A percentile compares a stretch with the other conserved stretches of the same genome.
Evolutionary conservation across 2,797 vertebrate species (phyloP).

Genomic region (Clarias laeviceps): DNA sequence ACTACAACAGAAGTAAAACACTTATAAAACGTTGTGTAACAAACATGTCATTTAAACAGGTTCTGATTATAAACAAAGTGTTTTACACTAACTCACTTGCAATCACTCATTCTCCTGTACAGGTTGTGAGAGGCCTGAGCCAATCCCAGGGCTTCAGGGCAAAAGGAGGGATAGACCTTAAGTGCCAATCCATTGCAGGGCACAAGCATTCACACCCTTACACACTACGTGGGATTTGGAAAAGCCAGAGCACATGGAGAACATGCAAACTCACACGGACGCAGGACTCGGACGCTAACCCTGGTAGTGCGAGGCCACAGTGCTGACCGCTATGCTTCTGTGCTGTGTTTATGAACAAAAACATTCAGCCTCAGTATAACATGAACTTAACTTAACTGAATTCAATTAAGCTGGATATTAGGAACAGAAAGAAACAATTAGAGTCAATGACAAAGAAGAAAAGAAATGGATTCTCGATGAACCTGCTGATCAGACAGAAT

Average conservation of each 20-base stretch:
- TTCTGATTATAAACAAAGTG: not conserved
- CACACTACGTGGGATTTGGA: too few relatives aligned
- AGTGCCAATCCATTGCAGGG: too few relatives aligned
- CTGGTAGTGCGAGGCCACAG: too few relatives aligned
- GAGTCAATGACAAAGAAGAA: not conserved
- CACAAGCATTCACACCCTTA: too few relatives aligned
- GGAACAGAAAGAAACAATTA: not conserved
- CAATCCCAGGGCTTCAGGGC: too few relatives aligned
- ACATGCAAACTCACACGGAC: too few relatives aligned
- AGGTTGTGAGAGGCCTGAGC: too few relatives aligned
- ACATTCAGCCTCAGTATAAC: not conserved
- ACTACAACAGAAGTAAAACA: not conserved
- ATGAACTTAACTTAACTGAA: not conserved
- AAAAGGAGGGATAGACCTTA: too few relatives aligned
- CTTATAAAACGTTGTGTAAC: not conserved
- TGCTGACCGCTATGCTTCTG: too few relatives aligned
- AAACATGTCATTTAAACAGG: not conserved
- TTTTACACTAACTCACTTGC: not conserved
- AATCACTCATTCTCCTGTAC: too few relatives aligned
- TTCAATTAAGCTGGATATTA: not conserved
- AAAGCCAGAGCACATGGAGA: too few relatives aligned
- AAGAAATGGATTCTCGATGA: not conserved
- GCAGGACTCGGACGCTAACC: too few relatives aligned
- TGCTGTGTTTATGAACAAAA: not conserved
- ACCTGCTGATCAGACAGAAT: constrained; percentile 19